Evolutionary conservation across 2,113 vertebrate species (phyloP).

Genomic region (Nesoenas mayeri): DNA sequence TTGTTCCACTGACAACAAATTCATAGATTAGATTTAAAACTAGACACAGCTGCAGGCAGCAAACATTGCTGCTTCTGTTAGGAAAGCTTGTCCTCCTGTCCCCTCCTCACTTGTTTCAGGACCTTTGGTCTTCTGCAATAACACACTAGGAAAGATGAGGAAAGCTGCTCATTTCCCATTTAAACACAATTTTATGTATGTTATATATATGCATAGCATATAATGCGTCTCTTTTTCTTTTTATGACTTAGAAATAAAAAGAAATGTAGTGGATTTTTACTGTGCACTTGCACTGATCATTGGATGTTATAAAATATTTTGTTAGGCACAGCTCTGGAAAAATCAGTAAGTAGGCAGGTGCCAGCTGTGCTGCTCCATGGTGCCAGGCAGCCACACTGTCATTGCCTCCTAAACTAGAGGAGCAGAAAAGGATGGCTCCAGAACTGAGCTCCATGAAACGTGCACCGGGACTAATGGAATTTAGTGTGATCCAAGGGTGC

Average conservation of each 20-base stretch:
- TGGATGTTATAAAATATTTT: neutral
- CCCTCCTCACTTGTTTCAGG: neutral
- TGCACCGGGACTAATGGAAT: neutral
- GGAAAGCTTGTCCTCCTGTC: neutral
- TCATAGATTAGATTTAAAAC: neutral
- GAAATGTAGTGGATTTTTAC: neutral
- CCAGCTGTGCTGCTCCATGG: neutral
- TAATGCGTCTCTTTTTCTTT: neutral
- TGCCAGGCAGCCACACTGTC: neutral
- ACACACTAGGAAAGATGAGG: neutral
- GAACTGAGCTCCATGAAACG: neutral
- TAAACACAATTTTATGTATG: neutral
- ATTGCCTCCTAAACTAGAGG: neutral
- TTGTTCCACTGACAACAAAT: slow-evolving; percentile 2
- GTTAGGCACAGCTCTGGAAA: neutral
- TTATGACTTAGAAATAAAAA: slow-evolving; percentile 43
- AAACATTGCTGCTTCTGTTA: neutral
- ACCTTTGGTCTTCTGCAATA: neutral
- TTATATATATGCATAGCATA: neutral
- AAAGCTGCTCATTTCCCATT: neutral
- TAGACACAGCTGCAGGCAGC: neutral
- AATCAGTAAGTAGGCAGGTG: neutral
- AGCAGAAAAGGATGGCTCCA: neutral
- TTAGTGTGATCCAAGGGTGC: neutral
- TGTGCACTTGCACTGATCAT: neutral